phyloP scores from a whole-genome alignment of 2,888 invertebrate genomes.

The Chrysodeixis includens region DNA sequence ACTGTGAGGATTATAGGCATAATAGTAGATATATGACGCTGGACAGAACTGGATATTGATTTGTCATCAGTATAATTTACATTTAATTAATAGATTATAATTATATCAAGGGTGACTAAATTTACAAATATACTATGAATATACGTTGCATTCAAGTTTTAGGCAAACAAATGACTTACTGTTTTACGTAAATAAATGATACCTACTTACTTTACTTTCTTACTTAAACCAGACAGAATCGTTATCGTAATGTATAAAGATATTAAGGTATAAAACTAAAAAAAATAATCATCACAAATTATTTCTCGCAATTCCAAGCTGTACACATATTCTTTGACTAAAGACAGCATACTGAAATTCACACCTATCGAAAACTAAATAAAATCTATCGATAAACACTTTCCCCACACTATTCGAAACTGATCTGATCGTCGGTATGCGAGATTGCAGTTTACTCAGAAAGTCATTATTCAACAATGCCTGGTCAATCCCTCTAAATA shows the following conservation, averaged over 20 bases:
- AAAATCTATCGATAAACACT: constrained; percentile 19
- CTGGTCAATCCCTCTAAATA: constrained; percentile 51
- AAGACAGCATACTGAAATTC: background rate
- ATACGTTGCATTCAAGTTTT: too few relatives aligned
- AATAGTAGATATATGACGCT: constrained; percentile 14
- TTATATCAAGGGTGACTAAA: too few relatives aligned
- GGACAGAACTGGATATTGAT: constrained; percentile 17
- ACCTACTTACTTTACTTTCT: too few relatives aligned
- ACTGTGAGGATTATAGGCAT: constrained; percentile 20
- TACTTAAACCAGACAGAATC: too few relatives aligned
- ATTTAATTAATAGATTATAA: background rate
- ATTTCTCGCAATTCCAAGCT: too few relatives aligned
- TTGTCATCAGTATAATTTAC: background rate
- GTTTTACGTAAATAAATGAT: too few relatives aligned
- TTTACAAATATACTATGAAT: too few relatives aligned
- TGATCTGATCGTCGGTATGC: constrained; percentile 48
- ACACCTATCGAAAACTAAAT: background rate
- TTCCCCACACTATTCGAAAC: constrained; percentile 33
- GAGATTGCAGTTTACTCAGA: constrained; percentile 50
- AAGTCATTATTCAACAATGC: constrained; percentile 53
- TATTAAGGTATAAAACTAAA: too few relatives aligned
- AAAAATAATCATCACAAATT: too few relatives aligned
- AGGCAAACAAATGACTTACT: too few relatives aligned
- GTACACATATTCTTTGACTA: background rate
- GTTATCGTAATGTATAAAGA: too few relatives aligned